These are phyloP conservation scores for Scaptomyza flava DNA, from an alignment of 2,888 invertebrate genomes.

Conservation along the genomic window DNA sequence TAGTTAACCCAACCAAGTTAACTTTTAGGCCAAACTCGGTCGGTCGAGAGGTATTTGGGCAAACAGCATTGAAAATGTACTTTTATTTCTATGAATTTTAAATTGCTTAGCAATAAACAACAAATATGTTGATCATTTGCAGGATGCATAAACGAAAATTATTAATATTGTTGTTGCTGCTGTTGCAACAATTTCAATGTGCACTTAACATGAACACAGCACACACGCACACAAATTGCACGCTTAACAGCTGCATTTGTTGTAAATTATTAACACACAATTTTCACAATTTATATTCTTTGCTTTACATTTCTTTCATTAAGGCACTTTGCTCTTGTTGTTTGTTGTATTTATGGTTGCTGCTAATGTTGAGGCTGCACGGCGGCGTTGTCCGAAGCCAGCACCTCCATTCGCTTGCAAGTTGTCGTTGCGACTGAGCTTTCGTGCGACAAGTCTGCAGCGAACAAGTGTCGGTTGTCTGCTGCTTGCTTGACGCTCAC, in stretches of 20 bases:
- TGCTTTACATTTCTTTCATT: constrained; percentile 68
- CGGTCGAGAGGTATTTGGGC: constrained; percentile 11
- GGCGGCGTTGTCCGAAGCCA: constrained; percentile 77
- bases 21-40: constrained; percentile 19
- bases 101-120: constrained; percentile 9
- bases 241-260: constrained; percentile 69
- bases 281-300: constrained; percentile 16
- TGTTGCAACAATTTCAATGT: constrained; percentile 31
- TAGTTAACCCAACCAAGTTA: constrained; percentile 62
- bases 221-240: constrained; percentile 26
- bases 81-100: constrained; percentile 29
- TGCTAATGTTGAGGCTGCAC: constrained; percentile 61
- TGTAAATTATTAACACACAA: constrained; percentile 41
- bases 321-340: constrained; percentile 55
- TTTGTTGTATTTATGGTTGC: constrained; percentile 42
- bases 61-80: constrained; percentile 43
- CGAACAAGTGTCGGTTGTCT: constrained; percentile 80
- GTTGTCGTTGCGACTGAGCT: constrained; percentile 85
- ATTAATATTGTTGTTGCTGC: constrained; percentile 21
- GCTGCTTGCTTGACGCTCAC: constrained; percentile 51
- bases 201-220: constrained; percentile 22
- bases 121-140: constrained; percentile 22
- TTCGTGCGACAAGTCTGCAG: constrained; percentile 65
- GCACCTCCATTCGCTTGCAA: constrained; percentile 84
- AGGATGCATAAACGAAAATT: constrained; percentile 52